Percentiles rank a stretch among this genome's conserved stretches.
phyloP scores from a whole-genome alignment of 2,113 vertebrate genomes.

The Hystrix brachyura region DNA sequence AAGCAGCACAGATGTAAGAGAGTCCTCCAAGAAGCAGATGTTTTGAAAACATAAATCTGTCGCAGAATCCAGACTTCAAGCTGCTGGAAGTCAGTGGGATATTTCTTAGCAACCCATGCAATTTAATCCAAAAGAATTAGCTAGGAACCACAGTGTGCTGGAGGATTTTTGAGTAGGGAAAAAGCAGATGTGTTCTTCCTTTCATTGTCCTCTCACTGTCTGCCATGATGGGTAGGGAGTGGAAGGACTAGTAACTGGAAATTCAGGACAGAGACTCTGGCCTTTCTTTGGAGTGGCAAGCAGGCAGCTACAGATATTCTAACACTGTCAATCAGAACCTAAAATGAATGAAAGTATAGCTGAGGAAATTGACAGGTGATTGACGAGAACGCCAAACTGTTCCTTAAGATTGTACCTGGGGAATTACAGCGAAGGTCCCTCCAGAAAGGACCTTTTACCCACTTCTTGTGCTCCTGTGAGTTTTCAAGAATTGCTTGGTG shows the following conservation, averaged over 20 bases:
- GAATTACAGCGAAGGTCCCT: not conserved
- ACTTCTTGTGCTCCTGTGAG: not conserved
- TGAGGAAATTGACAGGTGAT: not conserved
- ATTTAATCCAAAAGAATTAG: not conserved
- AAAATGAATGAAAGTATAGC: not conserved
- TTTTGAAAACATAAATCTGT: not conserved
- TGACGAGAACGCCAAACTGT: not conserved
- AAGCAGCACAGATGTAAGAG: not conserved
- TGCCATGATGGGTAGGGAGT: not conserved
- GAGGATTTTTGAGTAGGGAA: not conserved
- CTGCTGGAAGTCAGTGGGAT: not conserved
- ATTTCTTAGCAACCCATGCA: conserved; percentile 23
- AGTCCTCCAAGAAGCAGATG: not conserved
- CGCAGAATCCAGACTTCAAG: not conserved
- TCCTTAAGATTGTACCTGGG: conserved; percentile 23
- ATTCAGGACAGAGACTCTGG: not conserved
- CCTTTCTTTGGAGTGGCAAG: not conserved
- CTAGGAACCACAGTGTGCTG: not conserved
- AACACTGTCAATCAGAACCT: not conserved
- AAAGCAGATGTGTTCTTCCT: not conserved
- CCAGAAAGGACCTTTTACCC: not conserved
- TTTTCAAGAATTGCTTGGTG: not conserved
- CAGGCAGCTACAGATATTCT: not conserved
- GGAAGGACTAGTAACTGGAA: not conserved
- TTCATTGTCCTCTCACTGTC: not conserved